Base-by-base conservation (phyloP, 1,140 invertebrate species). In the Sycophaga agraensis region DNA sequence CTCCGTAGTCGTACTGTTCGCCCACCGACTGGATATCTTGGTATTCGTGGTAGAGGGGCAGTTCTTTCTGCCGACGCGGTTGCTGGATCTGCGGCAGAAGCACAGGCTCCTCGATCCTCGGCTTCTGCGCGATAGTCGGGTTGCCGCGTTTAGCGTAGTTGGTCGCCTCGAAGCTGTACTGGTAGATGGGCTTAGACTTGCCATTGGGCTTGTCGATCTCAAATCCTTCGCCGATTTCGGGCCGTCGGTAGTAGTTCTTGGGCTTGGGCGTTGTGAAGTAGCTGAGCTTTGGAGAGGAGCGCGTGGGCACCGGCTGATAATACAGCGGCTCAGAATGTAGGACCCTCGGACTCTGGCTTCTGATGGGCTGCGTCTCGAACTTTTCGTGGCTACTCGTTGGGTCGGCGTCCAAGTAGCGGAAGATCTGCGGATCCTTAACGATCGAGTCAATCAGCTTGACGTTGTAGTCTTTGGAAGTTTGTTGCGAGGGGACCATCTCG, bases 161-260 rank as follows among this genome's bases (percentile, higher is more conserved):
- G 0, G 77, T 79, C 0, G 83, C 77, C 60, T 86, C 79, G 63
- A 85, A 86, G 64, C 82, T 84, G 67, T 83, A 86, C 63, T 86
- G 84, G 66, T 85, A 86, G 7, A 86, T 80, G 1, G 85, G 82
- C 69, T 84, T 86, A 3, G 84, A 66, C 59, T 80, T 81, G 28
- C 46, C 34, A 2, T 66, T 70, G 26, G 14, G 11, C 2, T 70
- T 65, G 17, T 69, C 66, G 31, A 69, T 68, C 12, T 70, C 63
- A n/a, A 55, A 64, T 19, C 62, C 67, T 0, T 69, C 51, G 26
- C 46, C 48, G 0, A 60, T 57, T n/a, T 59, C 54, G 19, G 64
- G 65, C 61, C 73, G 60, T 54, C 66, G 45, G 12, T 71, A 72
- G 28, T 68, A 75, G 0, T 39, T 59, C 19, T 57, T 66, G 22